A percentile compares a stretch with the other conserved stretches of the same genome.
Conservation (phyloP, 2,888 invertebrate genomes). For the Neoitamus cyanurus region DNA sequence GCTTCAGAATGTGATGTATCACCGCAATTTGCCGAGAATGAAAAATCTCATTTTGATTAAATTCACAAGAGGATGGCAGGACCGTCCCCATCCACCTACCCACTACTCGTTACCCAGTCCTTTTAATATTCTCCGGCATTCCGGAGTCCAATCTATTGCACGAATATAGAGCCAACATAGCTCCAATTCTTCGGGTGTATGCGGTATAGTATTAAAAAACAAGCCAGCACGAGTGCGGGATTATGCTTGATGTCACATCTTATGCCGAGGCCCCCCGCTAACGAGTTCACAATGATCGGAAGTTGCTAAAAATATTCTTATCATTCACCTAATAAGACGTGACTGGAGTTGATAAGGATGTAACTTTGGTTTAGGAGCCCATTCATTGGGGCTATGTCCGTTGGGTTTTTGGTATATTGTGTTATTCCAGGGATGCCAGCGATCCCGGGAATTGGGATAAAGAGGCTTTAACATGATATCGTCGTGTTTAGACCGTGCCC, state of each 20-base stretch:
- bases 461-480: background rate
- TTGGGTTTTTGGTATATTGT: background rate
- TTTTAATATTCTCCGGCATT: background rate
- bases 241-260: background rate
- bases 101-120: background rate
- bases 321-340: constrained; percentile 42
- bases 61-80: background rate
- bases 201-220: background rate
- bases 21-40: background rate
- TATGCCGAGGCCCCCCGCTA: background rate
- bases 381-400: background rate
- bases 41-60: background rate
- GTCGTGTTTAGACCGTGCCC: background rate
- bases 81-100: background rate
- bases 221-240: background rate
- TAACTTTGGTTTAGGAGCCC: background rate
- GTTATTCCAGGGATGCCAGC: background rate
- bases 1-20: background rate
- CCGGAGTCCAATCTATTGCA: background rate
- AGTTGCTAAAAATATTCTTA: constrained; percentile 43
- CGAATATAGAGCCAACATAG: background rate
- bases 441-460: background rate
- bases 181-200: background rate
- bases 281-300: constrained; percentile 34
- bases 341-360: constrained; percentile 21